Conservation (phyloP, 2,113 vertebrate species). For the Arenaria interpres region DNA sequence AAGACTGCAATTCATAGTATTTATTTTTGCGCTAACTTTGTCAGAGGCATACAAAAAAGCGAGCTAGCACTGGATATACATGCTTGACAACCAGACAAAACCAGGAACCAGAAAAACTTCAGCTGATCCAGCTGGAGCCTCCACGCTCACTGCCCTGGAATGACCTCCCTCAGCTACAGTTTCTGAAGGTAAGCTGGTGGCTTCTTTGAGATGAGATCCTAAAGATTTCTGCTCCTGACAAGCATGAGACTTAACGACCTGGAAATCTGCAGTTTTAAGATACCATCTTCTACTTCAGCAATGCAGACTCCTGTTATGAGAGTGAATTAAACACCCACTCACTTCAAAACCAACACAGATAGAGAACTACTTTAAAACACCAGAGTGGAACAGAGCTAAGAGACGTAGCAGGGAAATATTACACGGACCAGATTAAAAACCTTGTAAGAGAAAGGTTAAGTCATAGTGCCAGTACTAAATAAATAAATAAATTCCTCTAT, state of each 20-base stretch:
- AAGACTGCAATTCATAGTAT: conserved; percentile 25
- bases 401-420: background rate
- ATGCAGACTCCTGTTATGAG: background rate
- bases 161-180: background rate
- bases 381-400: background rate
- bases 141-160: conserved; percentile 1
- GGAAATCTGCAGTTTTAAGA: conserved; percentile 4
- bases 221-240: conserved; percentile 2
- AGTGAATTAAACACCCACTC: conserved; percentile 40
- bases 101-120: conserved; percentile 35
- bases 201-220: conserved; percentile 4
- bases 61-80: conserved; percentile 12
- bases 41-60: background rate
- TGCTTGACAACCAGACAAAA: conserved; percentile 23
- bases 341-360: background rate
- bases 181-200: conserved; percentile 9
- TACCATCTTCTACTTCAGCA: background rate
- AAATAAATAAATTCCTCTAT: background rate
- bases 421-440: background rate
- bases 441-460: background rate
- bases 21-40: conserved; percentile 50
- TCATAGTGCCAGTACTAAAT: background rate
- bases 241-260: background rate
- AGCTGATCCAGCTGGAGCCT: conserved; percentile 16
- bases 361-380: conserved; percentile 8